Base-by-base conservation (phyloP, 92 coral and sea anemone species). In the Meandrina meandrites region DNA sequence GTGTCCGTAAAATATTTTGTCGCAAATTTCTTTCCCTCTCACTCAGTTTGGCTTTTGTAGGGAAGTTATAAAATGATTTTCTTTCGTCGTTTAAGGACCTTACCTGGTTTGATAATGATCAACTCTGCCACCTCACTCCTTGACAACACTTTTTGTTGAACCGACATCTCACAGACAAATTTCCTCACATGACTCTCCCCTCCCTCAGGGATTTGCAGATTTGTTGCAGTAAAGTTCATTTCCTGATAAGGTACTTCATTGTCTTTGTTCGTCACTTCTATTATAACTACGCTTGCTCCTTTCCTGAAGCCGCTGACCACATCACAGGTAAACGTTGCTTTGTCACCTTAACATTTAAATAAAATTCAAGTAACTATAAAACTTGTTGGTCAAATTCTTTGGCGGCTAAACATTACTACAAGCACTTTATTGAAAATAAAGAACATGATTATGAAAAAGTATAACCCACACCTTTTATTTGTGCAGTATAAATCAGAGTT, bases 281-380 rank as follows among this genome's bases (percentile, higher is more conserved):
- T 66, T 16, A 79, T 0, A 53, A 34, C 30, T 28, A 79, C 18
- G 82, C 40, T 19, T 32, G 69, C 68, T 54, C 42, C 42, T 30
- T 56, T 54, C 47, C 69, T 79, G 27, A 4, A 13, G 40, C 82
- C 82, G 42, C 69, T 79, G 82, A 34, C 64, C 82, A 79, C 82
- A 5, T 3, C 48, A 27, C 82, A 79, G n/a, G 28, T 53, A 35
- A 79, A 79, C 30, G 82, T 53, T 30, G 47, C 82, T 57, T 79
- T 11, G n/a, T 32, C 82, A 21, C 82, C 82, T 76, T n/a, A 40
- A 40, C 2, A 40, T 40, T 2, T 40, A 40, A 40, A 40, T 40
- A 40, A 40, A 40, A 40, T 40, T 40, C 6, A 40, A 40, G 4
- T 58, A 58, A 19, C 27, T 58, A 21, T 4, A 18, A 58, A 18